Conservation (phyloP, 2,113 vertebrate genomes). For the Xiphophorus maculatus region DNA sequence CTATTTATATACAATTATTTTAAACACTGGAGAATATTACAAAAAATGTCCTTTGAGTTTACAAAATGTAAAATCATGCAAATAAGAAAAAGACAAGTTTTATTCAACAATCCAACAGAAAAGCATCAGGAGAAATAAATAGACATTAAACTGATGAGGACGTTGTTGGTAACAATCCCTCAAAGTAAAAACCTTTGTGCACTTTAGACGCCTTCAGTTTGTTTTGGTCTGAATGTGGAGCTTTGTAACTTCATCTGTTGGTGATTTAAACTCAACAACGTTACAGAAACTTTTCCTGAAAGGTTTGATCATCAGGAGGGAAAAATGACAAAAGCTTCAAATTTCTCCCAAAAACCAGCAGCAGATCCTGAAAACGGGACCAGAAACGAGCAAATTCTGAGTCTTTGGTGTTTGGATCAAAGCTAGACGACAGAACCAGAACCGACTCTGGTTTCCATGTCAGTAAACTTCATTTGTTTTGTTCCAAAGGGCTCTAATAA, state of each 20-base stretch:
- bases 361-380: background rate
- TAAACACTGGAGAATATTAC: constrained; percentile 54
- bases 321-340: background rate
- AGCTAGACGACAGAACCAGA: background rate
- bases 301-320: background rate
- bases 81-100: constrained; percentile 32
- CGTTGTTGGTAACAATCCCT: constrained; percentile 24
- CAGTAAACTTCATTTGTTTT: background rate
- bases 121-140: constrained; percentile 39
- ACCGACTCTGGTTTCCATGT: background rate
- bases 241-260: background rate
- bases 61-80: constrained; percentile 63
- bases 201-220: constrained; percentile 10
- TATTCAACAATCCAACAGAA: constrained; percentile 2
- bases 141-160: constrained; percentile 20
- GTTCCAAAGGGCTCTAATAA: background rate
- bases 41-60: constrained; percentile 51
- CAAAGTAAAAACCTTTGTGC: background rate
- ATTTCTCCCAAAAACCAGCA: background rate
- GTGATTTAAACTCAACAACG: too few relatives aligned
- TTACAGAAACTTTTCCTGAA: background rate
- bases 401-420: background rate
- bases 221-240: constrained; percentile 19
- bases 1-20: constrained; percentile 38
- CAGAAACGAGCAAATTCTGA: background rate